phyloP scores from a whole-genome alignment of 2,888 invertebrate genomes.

The Fissipunctia ypsillon region DNA sequence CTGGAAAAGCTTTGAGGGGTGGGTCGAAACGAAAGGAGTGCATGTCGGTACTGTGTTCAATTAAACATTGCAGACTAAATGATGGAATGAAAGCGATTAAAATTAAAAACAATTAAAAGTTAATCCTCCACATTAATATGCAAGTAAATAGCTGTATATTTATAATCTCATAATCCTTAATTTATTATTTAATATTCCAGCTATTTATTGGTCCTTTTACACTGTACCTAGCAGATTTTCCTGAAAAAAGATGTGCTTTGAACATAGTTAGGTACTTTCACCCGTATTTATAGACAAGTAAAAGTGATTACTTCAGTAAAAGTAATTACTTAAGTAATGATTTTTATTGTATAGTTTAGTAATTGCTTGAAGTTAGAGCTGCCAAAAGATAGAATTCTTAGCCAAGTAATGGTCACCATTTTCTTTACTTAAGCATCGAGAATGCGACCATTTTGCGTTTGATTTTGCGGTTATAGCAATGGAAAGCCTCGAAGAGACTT shows the following conservation, averaged over 20 bases:
- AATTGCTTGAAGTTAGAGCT: too few species aligned
- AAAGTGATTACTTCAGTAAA: too few species aligned
- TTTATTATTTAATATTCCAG: conserved; percentile 14
- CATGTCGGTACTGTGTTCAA: conserved; percentile 6
- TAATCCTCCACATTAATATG: background rate
- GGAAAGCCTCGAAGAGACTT: too few species aligned
- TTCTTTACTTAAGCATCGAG: too few species aligned
- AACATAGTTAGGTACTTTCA: background rate
- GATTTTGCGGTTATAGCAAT: too few species aligned
- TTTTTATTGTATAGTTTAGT: too few species aligned
- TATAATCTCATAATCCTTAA: background rate
- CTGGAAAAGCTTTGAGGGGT: conserved; percentile 2
- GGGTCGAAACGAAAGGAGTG: conserved; percentile 8
- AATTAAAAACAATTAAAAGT: conserved; percentile 12
- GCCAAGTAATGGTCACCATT: too few species aligned
- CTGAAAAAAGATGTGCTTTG: background rate
- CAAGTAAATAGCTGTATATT: background rate
- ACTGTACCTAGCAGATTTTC: background rate
- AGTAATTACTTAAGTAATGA: too few species aligned
- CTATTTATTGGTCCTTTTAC: background rate
- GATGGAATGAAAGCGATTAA: background rate
- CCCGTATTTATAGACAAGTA: too few species aligned
- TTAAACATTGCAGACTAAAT: conserved; percentile 20
- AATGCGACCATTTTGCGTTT: too few species aligned
- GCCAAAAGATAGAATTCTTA: too few species aligned